Conservation (phyloP, 2,113 vertebrate genomes). For the Notechis scutatus region DNA sequence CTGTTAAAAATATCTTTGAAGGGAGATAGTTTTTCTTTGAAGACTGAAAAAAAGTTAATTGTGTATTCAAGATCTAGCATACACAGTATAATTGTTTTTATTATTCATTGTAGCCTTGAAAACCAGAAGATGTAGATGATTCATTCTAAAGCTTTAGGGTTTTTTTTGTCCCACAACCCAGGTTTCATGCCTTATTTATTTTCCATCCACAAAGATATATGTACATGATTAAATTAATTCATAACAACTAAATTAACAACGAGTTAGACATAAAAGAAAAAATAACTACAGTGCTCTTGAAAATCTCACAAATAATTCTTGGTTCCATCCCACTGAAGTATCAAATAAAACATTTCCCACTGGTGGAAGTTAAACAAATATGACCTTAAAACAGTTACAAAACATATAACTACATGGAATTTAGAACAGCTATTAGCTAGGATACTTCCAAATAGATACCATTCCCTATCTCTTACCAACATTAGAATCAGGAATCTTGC, state of each 20-base stretch:
- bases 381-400: not conserved
- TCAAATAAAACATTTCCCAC: not conserved
- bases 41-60: conserved; percentile 2
- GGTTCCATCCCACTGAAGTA: not conserved
- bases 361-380: not conserved
- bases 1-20: not conserved
- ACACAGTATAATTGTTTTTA: not conserved
- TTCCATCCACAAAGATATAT: not conserved
- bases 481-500: not conserved
- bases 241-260: not conserved
- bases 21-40: not conserved
- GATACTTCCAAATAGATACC: not conserved
- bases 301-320: not conserved
- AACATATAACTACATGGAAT: not conserved
- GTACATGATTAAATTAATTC: not conserved
- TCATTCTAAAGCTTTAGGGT: not conserved
- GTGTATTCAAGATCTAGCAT: not conserved
- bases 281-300: not conserved
- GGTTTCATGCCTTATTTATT: not conserved
- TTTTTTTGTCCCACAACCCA: not conserved
- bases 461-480: not conserved
- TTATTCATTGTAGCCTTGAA: conserved; percentile 18
- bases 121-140: conserved; percentile 3
- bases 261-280: not conserved
- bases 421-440: not conserved